Percentiles rank a stretch among this genome's conserved stretches.
These are phyloP conservation scores for Aplochiton taeniatus DNA, from an alignment of 2,797 vertebrate species.

Conservation along the genomic window DNA sequence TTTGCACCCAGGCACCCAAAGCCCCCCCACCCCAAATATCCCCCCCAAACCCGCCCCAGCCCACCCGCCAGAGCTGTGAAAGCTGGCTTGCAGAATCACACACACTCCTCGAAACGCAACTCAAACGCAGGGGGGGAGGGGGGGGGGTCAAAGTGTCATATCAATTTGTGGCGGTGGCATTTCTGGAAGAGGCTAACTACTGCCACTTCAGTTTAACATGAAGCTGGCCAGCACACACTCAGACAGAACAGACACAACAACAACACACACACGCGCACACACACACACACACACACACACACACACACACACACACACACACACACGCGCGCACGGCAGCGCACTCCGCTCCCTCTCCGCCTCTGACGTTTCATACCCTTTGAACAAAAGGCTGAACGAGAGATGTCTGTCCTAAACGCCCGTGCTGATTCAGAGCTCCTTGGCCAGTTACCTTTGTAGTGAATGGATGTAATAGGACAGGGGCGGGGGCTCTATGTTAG, in stretches of 20 bases:
- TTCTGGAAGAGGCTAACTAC: conserved; percentile 78
- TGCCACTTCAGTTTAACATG: conserved; percentile 70
- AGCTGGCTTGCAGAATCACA: conserved; percentile 58
- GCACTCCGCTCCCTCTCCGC: no score
- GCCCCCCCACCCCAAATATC: conserved; percentile 20
- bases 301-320: conserved; percentile 27
- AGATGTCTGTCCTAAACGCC: no score
- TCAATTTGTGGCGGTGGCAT: conserved; percentile 69
- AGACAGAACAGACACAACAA: conserved; percentile 44
- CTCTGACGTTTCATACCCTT: no score
- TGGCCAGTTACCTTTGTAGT: no score
- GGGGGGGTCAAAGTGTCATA: conserved; percentile 71
- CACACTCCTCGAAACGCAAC: conserved; percentile 19
- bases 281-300: conserved; percentile 49
- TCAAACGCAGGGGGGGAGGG: conserved; percentile 1
- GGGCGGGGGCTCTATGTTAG: no score
- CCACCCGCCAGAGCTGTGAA: conserved; percentile 66
- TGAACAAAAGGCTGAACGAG: no score
- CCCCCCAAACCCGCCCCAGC: conserved; percentile 51
- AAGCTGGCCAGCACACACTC: conserved; percentile 48
- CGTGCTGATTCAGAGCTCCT: no score
- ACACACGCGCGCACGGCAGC: conserved; percentile 7
- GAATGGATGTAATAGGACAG: no score
- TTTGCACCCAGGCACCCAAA: conserved; percentile 33
- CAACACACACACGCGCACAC: conserved; percentile 47